phyloP scores from a whole-genome alignment of 1,140 invertebrate genomes.

The Hetaerina americana region DNA sequence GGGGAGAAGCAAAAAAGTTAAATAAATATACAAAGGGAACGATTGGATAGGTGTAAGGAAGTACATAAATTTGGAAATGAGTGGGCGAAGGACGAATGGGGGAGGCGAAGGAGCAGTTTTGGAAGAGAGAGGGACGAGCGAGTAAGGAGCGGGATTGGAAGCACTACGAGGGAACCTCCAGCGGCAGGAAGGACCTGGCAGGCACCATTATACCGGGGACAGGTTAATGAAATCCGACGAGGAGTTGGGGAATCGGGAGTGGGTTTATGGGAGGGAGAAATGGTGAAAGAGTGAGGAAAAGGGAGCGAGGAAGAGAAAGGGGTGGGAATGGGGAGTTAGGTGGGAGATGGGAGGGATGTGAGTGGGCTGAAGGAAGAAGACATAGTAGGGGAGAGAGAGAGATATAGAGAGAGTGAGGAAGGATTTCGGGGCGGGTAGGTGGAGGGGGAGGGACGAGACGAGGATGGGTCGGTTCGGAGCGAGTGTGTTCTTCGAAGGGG shows the following conservation, averaged over 20 bases:
- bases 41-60: no score
- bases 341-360: neutral
- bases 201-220: neutral
- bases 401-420: neutral
- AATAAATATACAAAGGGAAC: no score
- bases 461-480: neutral
- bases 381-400: neutral
- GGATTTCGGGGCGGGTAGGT: no score
- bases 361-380: neutral
- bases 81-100: no score
- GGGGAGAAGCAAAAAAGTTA: no score
- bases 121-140: no score
- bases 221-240: neutral
- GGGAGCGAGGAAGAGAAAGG: neutral
- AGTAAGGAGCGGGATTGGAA: no score
- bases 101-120: no score
- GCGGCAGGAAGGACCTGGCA: neutral
- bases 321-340: neutral
- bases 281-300: neutral
- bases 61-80: no score
- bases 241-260: neutral
- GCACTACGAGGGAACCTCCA: neutral
- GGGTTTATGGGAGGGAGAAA: neutral
- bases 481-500: no score
- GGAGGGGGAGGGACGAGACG: neutral